Conservation (phyloP, 2,888 invertebrate genomes). For the Nomada lathburiana region DNA sequence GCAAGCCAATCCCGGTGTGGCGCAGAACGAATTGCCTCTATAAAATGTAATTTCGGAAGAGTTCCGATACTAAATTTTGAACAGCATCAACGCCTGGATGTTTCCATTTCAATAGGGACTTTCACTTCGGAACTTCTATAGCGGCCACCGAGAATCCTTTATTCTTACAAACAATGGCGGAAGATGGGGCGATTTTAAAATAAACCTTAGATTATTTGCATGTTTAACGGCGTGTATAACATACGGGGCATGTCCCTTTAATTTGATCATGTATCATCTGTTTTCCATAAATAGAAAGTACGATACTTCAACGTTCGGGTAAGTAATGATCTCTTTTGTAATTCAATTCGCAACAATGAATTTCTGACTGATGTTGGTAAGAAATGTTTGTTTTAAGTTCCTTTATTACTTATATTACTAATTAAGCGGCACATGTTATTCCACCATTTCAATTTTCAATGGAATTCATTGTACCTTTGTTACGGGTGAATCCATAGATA, state of each 20-base stretch:
- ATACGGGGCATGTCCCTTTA: neutral
- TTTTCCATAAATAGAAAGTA: neutral
- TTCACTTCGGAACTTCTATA: slow-evolving; percentile 41
- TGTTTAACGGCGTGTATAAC: neutral
- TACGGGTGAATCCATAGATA: too few species aligned
- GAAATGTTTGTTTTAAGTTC: too few species aligned
- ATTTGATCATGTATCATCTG: neutral
- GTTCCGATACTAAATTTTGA: slow-evolving; percentile 75
- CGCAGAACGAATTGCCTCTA: slow-evolving; percentile 77
- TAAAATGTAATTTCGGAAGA: slow-evolving; percentile 79
- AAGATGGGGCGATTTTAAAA: slow-evolving; percentile 2
- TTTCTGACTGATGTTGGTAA: neutral
- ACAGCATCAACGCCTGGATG: slow-evolving; percentile 63
- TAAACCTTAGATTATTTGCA: slow-evolving; percentile 4
- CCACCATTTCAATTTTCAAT: too few species aligned
- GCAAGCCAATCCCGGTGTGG: slow-evolving; percentile 78
- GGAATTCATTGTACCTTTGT: too few species aligned
- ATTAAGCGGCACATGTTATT: too few species aligned
- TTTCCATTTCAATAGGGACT: slow-evolving; percentile 62
- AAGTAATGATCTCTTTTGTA: neutral
- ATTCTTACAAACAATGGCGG: slow-evolving; percentile 10
- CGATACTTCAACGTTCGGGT: neutral
- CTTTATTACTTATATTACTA: too few species aligned
- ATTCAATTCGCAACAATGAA: neutral
- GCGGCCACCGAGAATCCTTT: slow-evolving; percentile 21